These are phyloP conservation scores for Podarcis muralis DNA, from an alignment of 2,113 vertebrate species.

Conservation along the genomic window DNA sequence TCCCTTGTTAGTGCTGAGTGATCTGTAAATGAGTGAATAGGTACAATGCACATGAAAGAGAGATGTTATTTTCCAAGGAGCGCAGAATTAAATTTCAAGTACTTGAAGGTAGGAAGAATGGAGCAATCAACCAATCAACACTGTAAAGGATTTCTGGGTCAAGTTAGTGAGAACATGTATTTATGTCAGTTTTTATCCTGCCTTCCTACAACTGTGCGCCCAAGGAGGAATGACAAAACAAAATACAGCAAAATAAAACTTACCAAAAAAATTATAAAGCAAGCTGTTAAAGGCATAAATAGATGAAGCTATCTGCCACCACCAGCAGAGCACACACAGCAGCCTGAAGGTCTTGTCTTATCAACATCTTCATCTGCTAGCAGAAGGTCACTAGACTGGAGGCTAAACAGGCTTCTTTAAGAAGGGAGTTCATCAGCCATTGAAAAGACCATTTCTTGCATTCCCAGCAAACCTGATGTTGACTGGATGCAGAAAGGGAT, in stretches of 20 bases:
- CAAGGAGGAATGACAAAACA: background rate
- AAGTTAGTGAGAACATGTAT: constrained; percentile 57
- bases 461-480: background rate
- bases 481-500: background rate
- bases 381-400: background rate
- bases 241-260: background rate
- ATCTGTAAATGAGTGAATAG: background rate
- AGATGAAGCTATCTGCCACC: background rate
- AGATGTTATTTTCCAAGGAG: background rate
- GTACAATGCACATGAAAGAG: background rate
- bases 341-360: background rate
- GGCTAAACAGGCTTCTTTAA: background rate
- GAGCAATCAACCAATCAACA: background rate
- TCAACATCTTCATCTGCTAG: background rate
- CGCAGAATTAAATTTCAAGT: constrained; percentile 25
- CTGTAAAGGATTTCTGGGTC: constrained; percentile 59
- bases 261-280: background rate
- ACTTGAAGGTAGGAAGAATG: constrained; percentile 45
- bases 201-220: background rate
- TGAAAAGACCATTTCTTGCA: background rate
- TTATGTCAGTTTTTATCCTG: background rate
- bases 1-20: background rate
- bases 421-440: background rate
- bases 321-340: background rate
- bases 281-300: background rate